Percentiles rank a stretch among this genome's conserved stretches.
These are phyloP conservation scores for Pyralis farinalis DNA, from an alignment of 2,888 invertebrate genomes.

Conservation along the genomic window DNA sequence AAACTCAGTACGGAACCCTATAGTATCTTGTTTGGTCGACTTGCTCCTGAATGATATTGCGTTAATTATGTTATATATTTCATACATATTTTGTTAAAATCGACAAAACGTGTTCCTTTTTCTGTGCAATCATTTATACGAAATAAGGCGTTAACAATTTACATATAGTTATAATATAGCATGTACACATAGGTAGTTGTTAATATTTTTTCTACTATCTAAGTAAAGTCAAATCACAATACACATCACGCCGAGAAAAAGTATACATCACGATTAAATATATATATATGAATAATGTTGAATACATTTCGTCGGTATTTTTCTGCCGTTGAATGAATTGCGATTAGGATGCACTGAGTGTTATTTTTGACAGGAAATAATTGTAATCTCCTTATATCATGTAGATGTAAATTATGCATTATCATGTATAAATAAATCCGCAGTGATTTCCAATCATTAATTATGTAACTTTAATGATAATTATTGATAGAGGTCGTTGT, in stretches of 20 bases:
- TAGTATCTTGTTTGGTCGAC: too few relatives aligned
- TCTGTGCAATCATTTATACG: background rate
- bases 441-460: conserved; percentile 14
- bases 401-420: conserved; percentile 12
- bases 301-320: too few relatives aligned
- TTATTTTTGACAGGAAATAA: conserved; percentile 29
- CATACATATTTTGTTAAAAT: background rate
- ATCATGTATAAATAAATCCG: conserved; percentile 18
- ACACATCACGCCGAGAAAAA: conserved; percentile 17
- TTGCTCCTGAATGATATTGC: too few relatives aligned
- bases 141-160: background rate
- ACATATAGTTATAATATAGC: too few relatives aligned
- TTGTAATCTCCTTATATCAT: conserved; percentile 12
- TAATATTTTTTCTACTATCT: conserved; percentile 33
- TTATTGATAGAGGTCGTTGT: conserved; percentile 15
- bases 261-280: too few relatives aligned
- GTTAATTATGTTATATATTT: too few relatives aligned
- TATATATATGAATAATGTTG: too few relatives aligned
- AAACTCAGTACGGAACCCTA: too few relatives aligned
- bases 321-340: conserved; percentile 8
- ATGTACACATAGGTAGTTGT: conserved; percentile 18
- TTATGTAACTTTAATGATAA: conserved; percentile 9
- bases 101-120: background rate
- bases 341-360: conserved; percentile 22
- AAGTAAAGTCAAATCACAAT: conserved; percentile 9